Conservation (phyloP, 2,888 invertebrate species). For the Beris morrisii region DNA sequence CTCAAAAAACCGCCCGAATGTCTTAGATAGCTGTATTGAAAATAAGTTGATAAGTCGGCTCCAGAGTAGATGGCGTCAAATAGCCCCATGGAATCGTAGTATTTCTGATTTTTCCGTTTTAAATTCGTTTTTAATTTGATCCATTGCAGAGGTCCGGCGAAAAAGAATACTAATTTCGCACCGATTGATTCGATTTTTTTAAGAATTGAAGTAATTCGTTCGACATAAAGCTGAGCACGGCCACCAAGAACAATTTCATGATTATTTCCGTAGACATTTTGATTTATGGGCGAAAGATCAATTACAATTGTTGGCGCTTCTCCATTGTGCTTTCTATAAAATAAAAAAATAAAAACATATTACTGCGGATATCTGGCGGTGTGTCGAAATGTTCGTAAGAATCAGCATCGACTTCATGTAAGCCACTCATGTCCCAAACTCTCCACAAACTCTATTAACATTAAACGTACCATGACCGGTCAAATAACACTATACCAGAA, state of each 20-base stretch:
- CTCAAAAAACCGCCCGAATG: background rate
- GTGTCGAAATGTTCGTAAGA: too few species aligned
- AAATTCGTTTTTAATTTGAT: constrained; percentile 14
- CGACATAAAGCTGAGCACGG: constrained; percentile 23
- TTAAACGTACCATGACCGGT: too few species aligned
- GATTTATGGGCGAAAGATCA: too few species aligned
- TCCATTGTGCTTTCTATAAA: too few species aligned
- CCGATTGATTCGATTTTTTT: constrained; percentile 13
- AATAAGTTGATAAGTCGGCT: background rate
- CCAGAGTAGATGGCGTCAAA: background rate
- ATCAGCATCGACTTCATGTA: too few species aligned
- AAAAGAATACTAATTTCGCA: constrained; percentile 20
- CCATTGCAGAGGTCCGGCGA: constrained; percentile 21
- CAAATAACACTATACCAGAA: too few species aligned
- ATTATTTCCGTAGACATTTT: background rate
- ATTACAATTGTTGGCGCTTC: too few species aligned
- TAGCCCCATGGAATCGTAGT: background rate
- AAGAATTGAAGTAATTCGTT: background rate
- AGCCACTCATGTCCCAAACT: too few species aligned
- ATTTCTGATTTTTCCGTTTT: constrained; percentile 16
- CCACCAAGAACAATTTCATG: constrained; percentile 31
- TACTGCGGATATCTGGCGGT: too few species aligned
- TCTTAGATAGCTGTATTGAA: background rate
- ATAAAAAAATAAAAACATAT: too few species aligned
- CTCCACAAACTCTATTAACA: too few species aligned